Evolutionary conservation across 1,140 invertebrate genomes (phyloP), one percentile per base, ranked within the genome.

Genomic region (Drosophila sechellia): DNA sequence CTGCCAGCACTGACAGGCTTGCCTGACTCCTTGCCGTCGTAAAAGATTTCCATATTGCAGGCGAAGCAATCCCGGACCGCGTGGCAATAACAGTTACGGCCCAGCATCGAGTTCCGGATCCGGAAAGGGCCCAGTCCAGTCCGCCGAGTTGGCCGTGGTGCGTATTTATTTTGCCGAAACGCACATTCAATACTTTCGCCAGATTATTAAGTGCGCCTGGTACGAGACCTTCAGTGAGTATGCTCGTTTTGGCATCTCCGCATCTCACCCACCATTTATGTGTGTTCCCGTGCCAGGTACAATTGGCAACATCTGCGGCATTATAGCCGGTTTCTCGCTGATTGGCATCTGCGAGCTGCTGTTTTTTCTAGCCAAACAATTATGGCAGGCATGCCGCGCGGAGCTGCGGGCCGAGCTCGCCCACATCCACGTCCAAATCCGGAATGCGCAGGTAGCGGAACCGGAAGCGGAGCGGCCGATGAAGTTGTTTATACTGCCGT

Each of bases 301-400:
- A 59, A 84, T 92, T 78, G 90, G 90, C 70, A 92, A 81, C 79
- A 91, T 92, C 75, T 92, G 89, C 48, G 81, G 90, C 77, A 90
- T 92, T 69, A 89, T 92, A 59, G 90, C 90, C 6, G 90, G 90
- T 50, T 92, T 92, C 83, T 92, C 90, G 59, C 79, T 92, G 77
- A 86, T 90, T 78, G 90, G 87, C 57, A 83, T 92, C 76, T 90
- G 84, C 69, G 90, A 92, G 76, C 77, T 92, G 22, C 34, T 92
- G 54, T 92, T 90, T 83, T 92, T 91, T 65, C 61, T 91, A 72
- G 79, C 69, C 75, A 86, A 89, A 79, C 90, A 91, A 77, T 75
- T 91, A 90, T 90, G 85, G 81, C 77, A 73, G 60, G 78, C 78
- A 74, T 85, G 64, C 45, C 79, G 72, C 71, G 66, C 70, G 52